Evolutionary conservation across 2,797 vertebrate species (phyloP).

Genomic region (Ciconia nigra): DNA sequence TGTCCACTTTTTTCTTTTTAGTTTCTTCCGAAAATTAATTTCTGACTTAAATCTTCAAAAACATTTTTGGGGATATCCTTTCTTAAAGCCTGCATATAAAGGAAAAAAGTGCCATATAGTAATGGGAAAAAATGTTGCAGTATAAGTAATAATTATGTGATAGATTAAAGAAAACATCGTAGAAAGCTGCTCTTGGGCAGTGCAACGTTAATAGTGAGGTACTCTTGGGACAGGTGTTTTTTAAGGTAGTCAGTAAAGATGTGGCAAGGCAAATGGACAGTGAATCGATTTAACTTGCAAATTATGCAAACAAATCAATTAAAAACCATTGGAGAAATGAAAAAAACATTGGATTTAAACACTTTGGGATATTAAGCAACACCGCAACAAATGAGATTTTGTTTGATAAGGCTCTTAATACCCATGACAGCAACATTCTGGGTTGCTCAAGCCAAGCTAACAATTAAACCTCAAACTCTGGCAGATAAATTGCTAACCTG

Average conservation of each 20-base stretch:
- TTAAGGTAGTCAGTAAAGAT: neutral
- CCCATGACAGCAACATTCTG: neutral
- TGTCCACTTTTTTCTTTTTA: neutral
- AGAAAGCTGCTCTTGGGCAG: neutral
- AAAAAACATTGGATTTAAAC: neutral
- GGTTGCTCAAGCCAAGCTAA: neutral
- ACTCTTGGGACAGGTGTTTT: neutral
- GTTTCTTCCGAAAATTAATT: neutral
- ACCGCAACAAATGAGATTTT: neutral
- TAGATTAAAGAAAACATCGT: neutral
- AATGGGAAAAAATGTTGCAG: neutral
- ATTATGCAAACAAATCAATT: neutral
- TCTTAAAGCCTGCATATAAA: neutral
- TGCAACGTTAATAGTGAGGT: neutral
- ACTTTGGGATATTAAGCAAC: neutral
- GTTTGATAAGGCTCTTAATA: neutral
- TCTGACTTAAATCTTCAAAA: neutral
- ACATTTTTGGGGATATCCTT: neutral
- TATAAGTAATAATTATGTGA: neutral
- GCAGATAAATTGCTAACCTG: neutral
- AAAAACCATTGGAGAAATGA: neutral
- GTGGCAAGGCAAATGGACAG: neutral
- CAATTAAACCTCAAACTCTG: neutral
- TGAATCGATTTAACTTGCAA: neutral
- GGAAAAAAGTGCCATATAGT: neutral